Evolutionary conservation across 2,113 vertebrate genomes (phyloP).

Genomic region (Helogale parvula): DNA sequence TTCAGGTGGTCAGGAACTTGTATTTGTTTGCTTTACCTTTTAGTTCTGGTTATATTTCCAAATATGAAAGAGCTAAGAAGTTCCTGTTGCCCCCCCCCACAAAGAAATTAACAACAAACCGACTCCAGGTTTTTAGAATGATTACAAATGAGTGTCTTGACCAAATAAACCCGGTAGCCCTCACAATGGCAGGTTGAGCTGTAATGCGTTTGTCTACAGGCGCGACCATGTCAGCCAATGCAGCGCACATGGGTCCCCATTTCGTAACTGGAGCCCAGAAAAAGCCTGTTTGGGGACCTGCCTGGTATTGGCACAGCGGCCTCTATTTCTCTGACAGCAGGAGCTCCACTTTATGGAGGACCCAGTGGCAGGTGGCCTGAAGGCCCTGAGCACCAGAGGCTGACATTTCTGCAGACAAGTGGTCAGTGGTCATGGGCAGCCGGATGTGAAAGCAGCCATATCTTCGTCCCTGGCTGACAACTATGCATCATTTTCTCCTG

Average conservation of each 20-base stretch:
- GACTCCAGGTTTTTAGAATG: constrained; percentile 98
- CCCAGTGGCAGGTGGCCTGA: constrained; percentile 91
- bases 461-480: background rate
- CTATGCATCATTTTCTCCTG: background rate
- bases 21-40: background rate
- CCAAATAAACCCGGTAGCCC: constrained; percentile 97
- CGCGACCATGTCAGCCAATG: constrained; percentile 95
- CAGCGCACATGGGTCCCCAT: constrained; percentile 93
- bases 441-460: background rate
- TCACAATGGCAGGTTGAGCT: constrained; percentile 94
- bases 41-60: constrained; percentile 83
- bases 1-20: background rate
- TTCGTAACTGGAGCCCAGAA: background rate
- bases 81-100: constrained; percentile 93
- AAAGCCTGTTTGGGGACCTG: constrained; percentile 84
- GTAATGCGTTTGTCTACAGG: constrained; percentile 96
- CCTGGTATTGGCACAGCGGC: constrained; percentile 95
- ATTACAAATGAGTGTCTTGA: constrained; percentile 98
- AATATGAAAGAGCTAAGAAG: constrained; percentile 94
- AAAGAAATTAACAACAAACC: constrained; percentile 99
- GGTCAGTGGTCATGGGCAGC: background rate
- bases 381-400: constrained; percentile 86
- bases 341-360: constrained; percentile 90
- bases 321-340: constrained; percentile 90
- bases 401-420: constrained; percentile 57